phyloP scores from a whole-genome alignment of 2,888 invertebrate genomes.

The Apamea monoglypha region DNA sequence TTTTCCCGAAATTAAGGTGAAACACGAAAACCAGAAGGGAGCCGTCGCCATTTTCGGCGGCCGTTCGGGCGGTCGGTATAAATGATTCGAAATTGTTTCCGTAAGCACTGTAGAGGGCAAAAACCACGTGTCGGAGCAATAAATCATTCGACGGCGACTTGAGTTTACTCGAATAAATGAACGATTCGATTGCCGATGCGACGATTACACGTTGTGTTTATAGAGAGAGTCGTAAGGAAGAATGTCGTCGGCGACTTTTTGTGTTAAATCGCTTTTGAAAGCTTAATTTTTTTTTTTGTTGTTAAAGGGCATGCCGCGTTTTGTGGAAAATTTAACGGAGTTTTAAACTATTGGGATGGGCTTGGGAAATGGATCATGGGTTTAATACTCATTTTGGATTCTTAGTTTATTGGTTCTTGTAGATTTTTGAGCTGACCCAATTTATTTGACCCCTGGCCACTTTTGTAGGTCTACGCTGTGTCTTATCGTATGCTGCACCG shows the following conservation, averaged over 20 bases:
- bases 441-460: background rate
- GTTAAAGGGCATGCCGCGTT: slow-evolving; percentile 67
- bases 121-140: slow-evolving; percentile 89
- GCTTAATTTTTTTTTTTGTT: slow-evolving; percentile 64
- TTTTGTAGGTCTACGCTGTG: background rate
- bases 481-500: no score
- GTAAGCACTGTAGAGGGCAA: slow-evolving; percentile 83
- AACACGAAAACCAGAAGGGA: slow-evolving; percentile 78
- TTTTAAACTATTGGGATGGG: slow-evolving; percentile 51
- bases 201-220: slow-evolving; percentile 84
- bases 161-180: slow-evolving; percentile 88
- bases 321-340: slow-evolving; percentile 53
- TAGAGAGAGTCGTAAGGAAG: slow-evolving; percentile 87
- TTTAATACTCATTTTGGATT: background rate
- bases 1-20: slow-evolving; percentile 85
- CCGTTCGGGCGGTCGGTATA: slow-evolving; percentile 86
- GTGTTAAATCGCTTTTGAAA: slow-evolving; percentile 75
- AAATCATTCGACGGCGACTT: slow-evolving; percentile 87
- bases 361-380: slow-evolving; percentile 27
- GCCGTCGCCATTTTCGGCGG: slow-evolving; percentile 78
- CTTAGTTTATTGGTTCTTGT: no score
- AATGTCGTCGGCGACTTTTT: slow-evolving; percentile 85
- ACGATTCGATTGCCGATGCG: slow-evolving; percentile 87
- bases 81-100: slow-evolving; percentile 90
- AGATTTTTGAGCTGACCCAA: background rate